A percentile compares a stretch with the other conserved stretches of the same genome.
These are phyloP conservation scores for Cryptosula pallasiana DNA, from an alignment of 2,888 invertebrate genomes.

Conservation along the genomic window DNA sequence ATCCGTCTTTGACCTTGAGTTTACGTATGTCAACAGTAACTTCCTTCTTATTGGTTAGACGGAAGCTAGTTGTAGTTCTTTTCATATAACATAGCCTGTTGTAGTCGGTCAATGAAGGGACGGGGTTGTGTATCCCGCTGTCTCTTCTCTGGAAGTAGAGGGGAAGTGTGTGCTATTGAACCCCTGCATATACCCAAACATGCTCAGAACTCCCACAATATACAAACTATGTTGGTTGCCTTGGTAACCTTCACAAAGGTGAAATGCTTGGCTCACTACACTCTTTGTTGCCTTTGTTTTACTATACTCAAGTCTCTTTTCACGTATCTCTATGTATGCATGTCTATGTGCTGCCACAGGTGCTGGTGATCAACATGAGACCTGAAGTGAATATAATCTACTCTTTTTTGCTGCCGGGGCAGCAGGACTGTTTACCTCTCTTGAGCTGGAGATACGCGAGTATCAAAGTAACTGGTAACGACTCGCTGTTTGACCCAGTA, in stretches of 20 bases:
- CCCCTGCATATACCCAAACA: constrained; percentile 61
- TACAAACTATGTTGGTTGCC: constrained; percentile 74
- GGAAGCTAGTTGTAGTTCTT: no score
- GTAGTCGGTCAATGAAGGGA: background rate
- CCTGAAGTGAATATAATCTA: constrained; percentile 25
- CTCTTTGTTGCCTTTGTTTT: no score
- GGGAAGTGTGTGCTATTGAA: constrained; percentile 78
- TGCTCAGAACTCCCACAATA: constrained; percentile 63
- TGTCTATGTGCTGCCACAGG: no score
- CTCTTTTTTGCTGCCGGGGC: constrained; percentile 38
- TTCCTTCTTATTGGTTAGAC: no score
- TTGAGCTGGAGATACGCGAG: constrained; percentile 88
- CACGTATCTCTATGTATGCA: no score
- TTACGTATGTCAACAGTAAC: constrained; percentile 60
- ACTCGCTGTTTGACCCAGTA: constrained; percentile 69
- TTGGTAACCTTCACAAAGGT: constrained; percentile 90
- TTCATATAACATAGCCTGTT: background rate
- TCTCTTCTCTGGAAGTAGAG: constrained; percentile 89
- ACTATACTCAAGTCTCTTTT: no score
- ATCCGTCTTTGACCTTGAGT: constrained; percentile 88
- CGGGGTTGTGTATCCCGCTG: constrained; percentile 56
- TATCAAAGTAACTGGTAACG: constrained; percentile 62
- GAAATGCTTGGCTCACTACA: no score
- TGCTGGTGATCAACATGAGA: background rate
- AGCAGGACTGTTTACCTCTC: constrained; percentile 74